Evolutionary conservation across 1,140 invertebrate species (phyloP).

Genomic region (Apis laboriosa): DNA sequence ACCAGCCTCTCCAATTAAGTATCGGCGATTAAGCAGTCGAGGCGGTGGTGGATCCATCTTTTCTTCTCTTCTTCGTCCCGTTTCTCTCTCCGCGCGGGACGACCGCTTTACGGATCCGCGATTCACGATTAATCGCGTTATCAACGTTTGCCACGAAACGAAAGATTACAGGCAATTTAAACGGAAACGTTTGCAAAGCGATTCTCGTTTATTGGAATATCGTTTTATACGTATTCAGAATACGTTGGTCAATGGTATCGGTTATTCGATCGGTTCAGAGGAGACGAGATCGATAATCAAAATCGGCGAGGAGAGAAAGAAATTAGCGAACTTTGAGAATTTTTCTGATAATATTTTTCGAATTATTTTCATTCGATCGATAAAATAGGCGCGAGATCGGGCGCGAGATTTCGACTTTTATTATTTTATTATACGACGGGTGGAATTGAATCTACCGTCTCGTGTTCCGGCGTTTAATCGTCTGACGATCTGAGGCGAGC

Average conservation of each 20-base stretch:
- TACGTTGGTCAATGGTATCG: background rate
- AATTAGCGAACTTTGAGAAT: too few relatives aligned
- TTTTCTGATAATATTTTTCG: too few relatives aligned
- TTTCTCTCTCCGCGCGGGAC: background rate
- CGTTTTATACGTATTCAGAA: background rate
- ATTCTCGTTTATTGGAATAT: constrained; percentile 35
- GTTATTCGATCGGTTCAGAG: background rate
- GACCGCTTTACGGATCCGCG: background rate
- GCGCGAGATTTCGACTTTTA: background rate
- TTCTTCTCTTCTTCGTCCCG: background rate
- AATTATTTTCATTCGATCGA: too few relatives aligned
- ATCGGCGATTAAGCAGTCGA: constrained; percentile 49
- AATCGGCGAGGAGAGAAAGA: too few relatives aligned
- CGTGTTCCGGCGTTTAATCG: background rate
- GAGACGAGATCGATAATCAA: background rate
- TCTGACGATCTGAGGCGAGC: background rate
- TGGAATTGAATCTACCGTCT: too few relatives aligned
- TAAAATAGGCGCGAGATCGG: too few relatives aligned
- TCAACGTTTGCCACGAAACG: constrained; percentile 35
- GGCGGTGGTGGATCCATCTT: background rate
- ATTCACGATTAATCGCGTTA: constrained; percentile 47
- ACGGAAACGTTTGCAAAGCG: constrained; percentile 18
- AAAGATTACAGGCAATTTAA: constrained; percentile 29
- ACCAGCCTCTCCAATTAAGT: constrained; percentile 45
- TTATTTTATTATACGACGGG: too few relatives aligned